Evolutionary conservation across 2,113 vertebrate genomes (phyloP), one percentile per base, ranked within the genome.

Genomic region (Canis aureus): DNA sequence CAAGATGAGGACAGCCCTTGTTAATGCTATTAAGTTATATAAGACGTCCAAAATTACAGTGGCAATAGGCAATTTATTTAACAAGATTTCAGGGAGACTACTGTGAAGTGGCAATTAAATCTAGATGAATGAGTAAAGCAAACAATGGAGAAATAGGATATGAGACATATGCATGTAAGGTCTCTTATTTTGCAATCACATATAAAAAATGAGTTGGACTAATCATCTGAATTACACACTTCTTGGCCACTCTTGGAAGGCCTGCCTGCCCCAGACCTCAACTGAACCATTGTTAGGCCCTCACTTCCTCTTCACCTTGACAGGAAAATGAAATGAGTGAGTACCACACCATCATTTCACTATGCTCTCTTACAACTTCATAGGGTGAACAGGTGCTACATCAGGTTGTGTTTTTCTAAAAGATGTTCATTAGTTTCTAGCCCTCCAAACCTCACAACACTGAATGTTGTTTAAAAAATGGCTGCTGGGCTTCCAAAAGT

Each of bases 41-140:
- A 91, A 95, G 93, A 83, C n/a, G 93, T 74, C 92, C 60, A 53
- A 95, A 98, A 96, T 94, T 49, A 89, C 43, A 93, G 89, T 66
- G 73, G 96, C 93, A 92, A 91, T 57, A 91, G 87, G 71, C 96
- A 97, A 94, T 94, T 97, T 96, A 94, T 94, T 97, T 96, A 97
- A 95, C 94, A 60, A 93, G 83, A 98, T 97, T 97, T 98, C 97
- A 97, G 93, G 81, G 96, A 92, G 73, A 94, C 69, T 90, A 71
- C 94, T 97, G 79, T 97, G 91, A 98, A 97, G 96, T 94, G 73
- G 87, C 94, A 97, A 98, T 96, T 97, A 97, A 96, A 93, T 94
- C 92, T 93, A 98, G 69, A 98, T 86, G 67, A 96, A 97, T 84
- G 85, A 91, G 69, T 74, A 97, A 96, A 94, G 90, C 92, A 96